Evolutionary conservation across 2,797 vertebrate species (phyloP).

Genomic region (Taeniopygia guttata): DNA sequence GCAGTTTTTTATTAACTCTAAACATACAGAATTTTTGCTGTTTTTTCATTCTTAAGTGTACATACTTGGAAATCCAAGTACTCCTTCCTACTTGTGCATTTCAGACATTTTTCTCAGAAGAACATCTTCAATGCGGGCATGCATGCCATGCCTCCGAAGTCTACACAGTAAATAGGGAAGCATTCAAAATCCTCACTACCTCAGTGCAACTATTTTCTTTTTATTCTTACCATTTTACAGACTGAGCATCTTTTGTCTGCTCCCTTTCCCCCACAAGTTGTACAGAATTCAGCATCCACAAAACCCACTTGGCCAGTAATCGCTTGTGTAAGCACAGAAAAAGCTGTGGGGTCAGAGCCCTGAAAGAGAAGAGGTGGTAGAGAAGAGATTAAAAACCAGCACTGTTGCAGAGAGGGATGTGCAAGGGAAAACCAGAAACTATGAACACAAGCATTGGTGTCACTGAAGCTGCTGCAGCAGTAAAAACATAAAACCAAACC

Average conservation of each 20-base stretch:
- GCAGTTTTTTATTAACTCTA: background rate
- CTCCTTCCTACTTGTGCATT: background rate
- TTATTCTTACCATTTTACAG: constrained; percentile 90
- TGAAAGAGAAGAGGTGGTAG: constrained; percentile 46
- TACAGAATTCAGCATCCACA: constrained; percentile 95
- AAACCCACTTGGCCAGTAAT: constrained; percentile 98
- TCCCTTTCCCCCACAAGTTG: constrained; percentile 93
- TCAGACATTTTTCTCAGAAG: background rate
- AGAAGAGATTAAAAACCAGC: background rate
- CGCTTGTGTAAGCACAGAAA: constrained; percentile 95
- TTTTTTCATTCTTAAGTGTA: background rate
- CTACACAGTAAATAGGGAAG: background rate
- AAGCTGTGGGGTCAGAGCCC: constrained; percentile 94
- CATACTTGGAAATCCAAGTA: background rate
- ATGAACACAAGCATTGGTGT: fast-evolving
- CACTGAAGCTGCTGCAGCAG: background rate
- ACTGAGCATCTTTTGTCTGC: constrained; percentile 93
- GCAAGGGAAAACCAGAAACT: background rate
- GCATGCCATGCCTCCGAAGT: background rate
- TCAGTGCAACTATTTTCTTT: background rate
- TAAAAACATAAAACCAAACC: background rate
- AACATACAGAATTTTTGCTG: background rate
- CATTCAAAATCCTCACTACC: background rate
- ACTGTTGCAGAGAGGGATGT: fast-evolving
- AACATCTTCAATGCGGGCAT: background rate